phyloP scores from a whole-genome alignment of 2,888 invertebrate species.

The Elmis aenea region DNA sequence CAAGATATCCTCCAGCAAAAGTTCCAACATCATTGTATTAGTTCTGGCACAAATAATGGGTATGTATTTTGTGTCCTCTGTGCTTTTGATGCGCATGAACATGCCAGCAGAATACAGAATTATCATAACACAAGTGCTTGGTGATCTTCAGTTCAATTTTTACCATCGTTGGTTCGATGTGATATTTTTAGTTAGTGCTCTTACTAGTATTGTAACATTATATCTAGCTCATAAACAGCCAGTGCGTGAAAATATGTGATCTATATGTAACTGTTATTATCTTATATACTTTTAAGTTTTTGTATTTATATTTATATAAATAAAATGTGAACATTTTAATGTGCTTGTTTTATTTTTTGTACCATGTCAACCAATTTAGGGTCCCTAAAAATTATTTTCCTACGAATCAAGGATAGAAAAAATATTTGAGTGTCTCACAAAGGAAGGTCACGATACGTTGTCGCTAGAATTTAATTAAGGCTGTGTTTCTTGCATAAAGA shows the following conservation, averaged over 20 bases:
- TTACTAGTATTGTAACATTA: conserved; percentile 91
- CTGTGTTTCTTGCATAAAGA: no score
- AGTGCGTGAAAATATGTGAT: conserved; percentile 28
- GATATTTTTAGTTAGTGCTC: conserved; percentile 93
- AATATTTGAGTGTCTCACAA: no score
- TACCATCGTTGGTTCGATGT: conserved; percentile 99
- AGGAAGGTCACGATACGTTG: no score
- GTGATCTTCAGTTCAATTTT: conserved; percentile 97
- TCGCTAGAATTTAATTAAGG: no score
- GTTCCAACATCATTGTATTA: conserved; percentile 95
- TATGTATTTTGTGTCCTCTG: conserved; percentile 99
- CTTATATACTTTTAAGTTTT: no score
- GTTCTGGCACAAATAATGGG: conserved; percentile 99
- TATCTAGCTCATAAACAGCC: conserved; percentile 86
- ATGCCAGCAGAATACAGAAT: conserved; percentile 96
- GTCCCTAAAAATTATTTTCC: no score
- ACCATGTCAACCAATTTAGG: no score
- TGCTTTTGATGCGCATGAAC: conserved; percentile 96
- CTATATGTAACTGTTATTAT: no score
- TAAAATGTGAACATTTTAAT: no score
- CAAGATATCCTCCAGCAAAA: conserved; percentile 97
- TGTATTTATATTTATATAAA: no score
- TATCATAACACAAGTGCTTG: conserved; percentile 88
- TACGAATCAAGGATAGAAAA: no score
- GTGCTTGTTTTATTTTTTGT: no score